Percentiles rank a stretch among this genome's conserved stretches.
phyloP scores from a whole-genome alignment of 2,113 vertebrate genomes.

The Azemiops feae region DNA sequence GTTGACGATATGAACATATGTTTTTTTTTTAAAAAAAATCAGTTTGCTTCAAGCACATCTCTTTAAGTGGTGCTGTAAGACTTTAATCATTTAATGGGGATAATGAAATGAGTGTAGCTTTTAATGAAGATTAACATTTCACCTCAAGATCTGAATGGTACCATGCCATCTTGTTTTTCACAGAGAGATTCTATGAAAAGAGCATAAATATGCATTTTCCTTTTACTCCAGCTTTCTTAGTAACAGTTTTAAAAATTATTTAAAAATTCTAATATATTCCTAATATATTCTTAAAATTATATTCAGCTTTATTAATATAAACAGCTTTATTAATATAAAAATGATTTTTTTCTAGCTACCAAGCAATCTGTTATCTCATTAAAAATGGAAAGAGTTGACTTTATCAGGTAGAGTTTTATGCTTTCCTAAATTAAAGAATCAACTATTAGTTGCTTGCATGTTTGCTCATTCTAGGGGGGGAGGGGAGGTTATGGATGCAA shows the following conservation, averaged over 20 bases:
- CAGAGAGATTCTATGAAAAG: background rate
- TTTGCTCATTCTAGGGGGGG: background rate
- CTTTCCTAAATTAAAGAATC: background rate
- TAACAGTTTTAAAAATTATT: background rate
- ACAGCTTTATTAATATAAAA: background rate
- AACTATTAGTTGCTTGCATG: background rate
- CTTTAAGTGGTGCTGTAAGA: background rate
- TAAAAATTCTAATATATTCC: too few relatives aligned
- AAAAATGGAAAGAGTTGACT: background rate
- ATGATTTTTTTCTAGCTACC: background rate
- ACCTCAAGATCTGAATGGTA: background rate
- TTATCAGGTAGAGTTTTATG: background rate
- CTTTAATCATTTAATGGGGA: background rate
- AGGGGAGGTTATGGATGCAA: background rate
- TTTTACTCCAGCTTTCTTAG: background rate
- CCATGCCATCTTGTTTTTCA: background rate
- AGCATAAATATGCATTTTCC: background rate
- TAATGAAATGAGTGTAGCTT: slow-evolving; percentile 5
- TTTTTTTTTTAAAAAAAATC: background rate
- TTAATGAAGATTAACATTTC: background rate
- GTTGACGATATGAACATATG: background rate
- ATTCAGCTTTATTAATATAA: background rate
- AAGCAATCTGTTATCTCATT: background rate
- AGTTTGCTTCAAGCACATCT: background rate
- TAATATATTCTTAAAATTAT: background rate